These are phyloP conservation scores for Manduca sexta DNA, from an alignment of 1,140 invertebrate genomes.

Conservation along the genomic window DNA sequence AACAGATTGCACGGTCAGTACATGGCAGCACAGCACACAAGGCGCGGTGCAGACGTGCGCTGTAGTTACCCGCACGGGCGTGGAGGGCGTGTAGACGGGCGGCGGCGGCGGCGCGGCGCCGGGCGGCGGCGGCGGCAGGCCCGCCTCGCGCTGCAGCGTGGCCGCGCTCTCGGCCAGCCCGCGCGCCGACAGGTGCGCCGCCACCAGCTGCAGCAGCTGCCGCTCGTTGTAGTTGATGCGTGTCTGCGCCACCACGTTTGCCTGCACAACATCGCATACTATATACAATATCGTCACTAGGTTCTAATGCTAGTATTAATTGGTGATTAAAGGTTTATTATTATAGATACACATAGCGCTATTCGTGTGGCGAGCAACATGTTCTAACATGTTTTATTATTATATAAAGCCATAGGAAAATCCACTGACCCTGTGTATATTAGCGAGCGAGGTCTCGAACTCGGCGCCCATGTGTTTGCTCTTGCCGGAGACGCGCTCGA, in stretches of 20 bases:
- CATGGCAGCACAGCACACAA: neutral
- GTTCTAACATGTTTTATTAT: too few species aligned
- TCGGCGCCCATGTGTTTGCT: conserved; percentile 86
- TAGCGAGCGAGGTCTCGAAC: conserved; percentile 87
- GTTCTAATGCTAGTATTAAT: neutral
- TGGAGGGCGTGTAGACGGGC: conserved; percentile 76
- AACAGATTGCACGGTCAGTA: neutral
- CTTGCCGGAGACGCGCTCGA: conserved; percentile 94
- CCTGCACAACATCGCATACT: conserved; percentile 67
- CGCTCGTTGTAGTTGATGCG: conserved; percentile 94
- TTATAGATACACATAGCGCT: too few species aligned
- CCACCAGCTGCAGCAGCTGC: conserved; percentile 93
- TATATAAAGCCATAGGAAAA: too few species aligned
- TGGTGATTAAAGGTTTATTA: too few species aligned
- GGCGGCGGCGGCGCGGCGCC: conserved; percentile 68
- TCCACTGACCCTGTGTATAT: conserved; percentile 90
- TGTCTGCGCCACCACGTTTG: conserved; percentile 96
- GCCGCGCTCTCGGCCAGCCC: conserved; percentile 84
- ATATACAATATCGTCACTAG: neutral
- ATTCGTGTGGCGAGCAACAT: too few species aligned
- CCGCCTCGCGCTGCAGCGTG: conserved; percentile 84
- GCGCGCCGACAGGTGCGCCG: conserved; percentile 87
- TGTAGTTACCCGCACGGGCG: conserved; percentile 42
- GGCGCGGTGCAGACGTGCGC: neutral
- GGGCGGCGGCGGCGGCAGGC: conserved; percentile 69